Base-by-base conservation (phyloP, 64 coral and sea anemone species). In the Actinia tenebrosa region DNA sequence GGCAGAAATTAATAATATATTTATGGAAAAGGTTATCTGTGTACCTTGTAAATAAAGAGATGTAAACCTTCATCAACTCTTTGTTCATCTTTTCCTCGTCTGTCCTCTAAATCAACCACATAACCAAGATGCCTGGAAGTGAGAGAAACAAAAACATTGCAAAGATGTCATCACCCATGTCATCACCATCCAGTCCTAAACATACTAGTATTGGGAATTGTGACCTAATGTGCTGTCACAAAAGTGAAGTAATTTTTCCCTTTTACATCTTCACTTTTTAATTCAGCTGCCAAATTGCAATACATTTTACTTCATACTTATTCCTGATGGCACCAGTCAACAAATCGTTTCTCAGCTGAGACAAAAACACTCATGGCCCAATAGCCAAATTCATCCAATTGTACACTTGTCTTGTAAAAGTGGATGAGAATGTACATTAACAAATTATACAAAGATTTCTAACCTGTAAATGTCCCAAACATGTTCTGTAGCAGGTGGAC, bases 401-500 rank as follows among this genome's bases (percentile, higher is more conserved):
- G 47, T 8, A 50, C 7, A 50, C 47, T 50, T 50, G 47, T 50
- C 47, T 50, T 55, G 53, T 55, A 11, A 58, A 14, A 14, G 56
- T 58, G 56, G 2, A 58, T 14, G 13, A 14, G 10, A 58, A 16
- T 58, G 47, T 58, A 55, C 11, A 11, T 2, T 58, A 14, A 11
- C 56, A 58, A 58, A 58, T 23, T 4, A 66, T 50, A 8, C 4
- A 8, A 50, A 50, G 47, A 50, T 66, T 53, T 47, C 43, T 62
- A 86, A 98, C 97, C 97, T 92, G 88, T 99, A 99, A 37, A 99
- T 82, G 19, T 99, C 93, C 97, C 97, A 99, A 22, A 99, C 97
- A 78, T 92, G 88, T 27, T 99, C 97, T 10, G 85, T 93, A n/a
- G 93, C 88, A 77, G 97, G 97, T 56, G 97, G 97, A 87, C 97